Base-by-base conservation (phyloP, 2,797 vertebrate species). In the Sebastes hubbsi region DNA sequence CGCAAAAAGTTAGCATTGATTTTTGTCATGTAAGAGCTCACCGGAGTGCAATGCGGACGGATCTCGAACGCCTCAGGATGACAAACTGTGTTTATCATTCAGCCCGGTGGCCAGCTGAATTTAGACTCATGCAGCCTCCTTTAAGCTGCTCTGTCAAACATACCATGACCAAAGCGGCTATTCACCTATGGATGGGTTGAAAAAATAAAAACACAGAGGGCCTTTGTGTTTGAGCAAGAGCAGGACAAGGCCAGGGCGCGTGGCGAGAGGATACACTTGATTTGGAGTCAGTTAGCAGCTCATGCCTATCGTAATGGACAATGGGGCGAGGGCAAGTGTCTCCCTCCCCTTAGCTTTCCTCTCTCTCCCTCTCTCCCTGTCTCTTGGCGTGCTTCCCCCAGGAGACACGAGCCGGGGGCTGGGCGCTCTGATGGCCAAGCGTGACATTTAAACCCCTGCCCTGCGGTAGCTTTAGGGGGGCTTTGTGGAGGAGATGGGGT, bases 371-470 rank as follows among this genome's bases (percentile, higher is more conserved):
- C 72, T 83, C 83, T 78, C 84, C 80, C 84, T 77, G 87, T 86
- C 88, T 87, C 91, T 82, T 70, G 81, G 87, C 81, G 83, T 87
- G 85, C 85, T 56, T 79, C 88, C 92, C 92, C 91, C 88, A 52
- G 78, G 93, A 94, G 94, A 94, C 94, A 94, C 92, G 91, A 92
- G 94, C 92, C 93, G 81, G 92, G 92, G 92, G 94, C 94, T 90
- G 89, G 93, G 92, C 76, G 86, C 93, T 90, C 87, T 94, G 94
- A 95, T 95, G 94, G 93, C 94, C 92, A 94, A 94, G 94, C 94
- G 93, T 95, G 94, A 95, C 94, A 95, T 95, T 95, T 95, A 95
- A 95, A 95, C 94, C 93, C 88, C 94, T 93, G 93, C 93, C 93
- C 94, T 91, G 71, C 89, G 83, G 92, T 93, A 83, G 87, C 90